Evolutionary conservation across 2,888 invertebrate genomes (phyloP), one percentile per base, ranked within the genome.

Genomic region (Hoplodrina ambigua): DNA sequence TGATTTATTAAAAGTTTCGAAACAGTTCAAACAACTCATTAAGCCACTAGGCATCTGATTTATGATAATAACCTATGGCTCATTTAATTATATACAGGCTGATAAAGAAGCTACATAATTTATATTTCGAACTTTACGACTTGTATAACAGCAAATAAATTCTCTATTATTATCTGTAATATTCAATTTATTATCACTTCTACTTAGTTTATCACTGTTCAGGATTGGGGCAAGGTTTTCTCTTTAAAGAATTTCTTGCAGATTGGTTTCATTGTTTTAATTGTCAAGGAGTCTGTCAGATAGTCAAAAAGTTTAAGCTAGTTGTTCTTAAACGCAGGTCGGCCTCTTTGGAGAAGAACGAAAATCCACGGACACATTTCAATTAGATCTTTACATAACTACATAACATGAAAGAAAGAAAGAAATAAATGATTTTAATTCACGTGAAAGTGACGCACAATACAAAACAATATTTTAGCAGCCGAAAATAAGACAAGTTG

Each of bases 1-100:
- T 69, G 53, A 62, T 75, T 74, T 69, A 69, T 62, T 46, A 13
- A 44, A 75, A 50, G 61, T 69, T 74, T 58, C 62, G 44, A 62
- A 75, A 20, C 49, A 74, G 69, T 74, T 74, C 61, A 75, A 74
- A 69, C 69, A 74, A 69, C 75, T 74, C 69, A 65, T 50, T 41
- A 66, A 63, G 33, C 72, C 33, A 60, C 49, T 63, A 50, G 60
- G 50, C 25, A 4, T 25, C 6, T 76, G 53, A 76, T 72, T 72
- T 76, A 72, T 72, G 41, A 57, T 60, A 66, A 61, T 64, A 60
- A 72, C 56, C 10, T 76, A 56, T 54, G 53, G 59, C 33, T 67
- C 44, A 67, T 72, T 72, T 67, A 72, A 78, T 57, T 64, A 72
- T 20, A 57, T 20, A 57, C 15, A 54, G 2, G 44, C 30, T 50